Evolutionary conservation across 2,888 invertebrate species (phyloP).

Genomic region (Galerucella nymphaeae): DNA sequence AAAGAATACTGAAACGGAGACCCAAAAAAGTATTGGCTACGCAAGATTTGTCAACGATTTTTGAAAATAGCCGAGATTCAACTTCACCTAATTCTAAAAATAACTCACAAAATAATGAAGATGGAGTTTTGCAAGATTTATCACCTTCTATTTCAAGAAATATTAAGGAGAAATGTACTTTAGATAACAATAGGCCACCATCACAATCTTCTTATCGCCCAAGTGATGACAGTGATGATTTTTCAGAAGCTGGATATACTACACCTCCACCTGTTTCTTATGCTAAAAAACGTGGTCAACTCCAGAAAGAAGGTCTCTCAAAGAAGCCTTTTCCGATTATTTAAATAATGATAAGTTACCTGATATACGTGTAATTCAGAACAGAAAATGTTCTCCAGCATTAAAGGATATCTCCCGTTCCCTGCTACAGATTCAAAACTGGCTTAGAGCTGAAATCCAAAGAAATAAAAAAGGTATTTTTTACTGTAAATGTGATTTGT

Average conservation of each 20-base stretch:
- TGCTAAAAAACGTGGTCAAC: neutral
- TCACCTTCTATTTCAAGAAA: neutral
- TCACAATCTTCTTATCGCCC: neutral
- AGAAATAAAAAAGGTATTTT: neutral
- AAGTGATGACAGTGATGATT: too few species aligned
- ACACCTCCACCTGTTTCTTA: neutral
- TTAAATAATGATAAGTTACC: too few species aligned
- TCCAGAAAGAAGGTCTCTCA: too few species aligned
- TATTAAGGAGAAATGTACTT: neutral
- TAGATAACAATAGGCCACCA: neutral
- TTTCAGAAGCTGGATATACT: too few species aligned
- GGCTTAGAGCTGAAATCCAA: neutral
- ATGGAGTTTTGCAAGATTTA: neutral
- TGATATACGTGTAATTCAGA: neutral
- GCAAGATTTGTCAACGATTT: neutral
- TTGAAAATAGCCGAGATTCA: neutral
- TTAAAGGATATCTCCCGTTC: neutral
- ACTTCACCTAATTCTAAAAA: neutral
- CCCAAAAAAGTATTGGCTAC: neutral
- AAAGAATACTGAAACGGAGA: neutral
- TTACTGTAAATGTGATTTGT: too few species aligned
- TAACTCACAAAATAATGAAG: neutral
- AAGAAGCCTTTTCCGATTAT: too few species aligned
- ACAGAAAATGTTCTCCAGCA: neutral
- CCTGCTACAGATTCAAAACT: neutral